Base-by-base conservation (phyloP, 2,888 invertebrate species). In the Nomada hirtipes region DNA sequence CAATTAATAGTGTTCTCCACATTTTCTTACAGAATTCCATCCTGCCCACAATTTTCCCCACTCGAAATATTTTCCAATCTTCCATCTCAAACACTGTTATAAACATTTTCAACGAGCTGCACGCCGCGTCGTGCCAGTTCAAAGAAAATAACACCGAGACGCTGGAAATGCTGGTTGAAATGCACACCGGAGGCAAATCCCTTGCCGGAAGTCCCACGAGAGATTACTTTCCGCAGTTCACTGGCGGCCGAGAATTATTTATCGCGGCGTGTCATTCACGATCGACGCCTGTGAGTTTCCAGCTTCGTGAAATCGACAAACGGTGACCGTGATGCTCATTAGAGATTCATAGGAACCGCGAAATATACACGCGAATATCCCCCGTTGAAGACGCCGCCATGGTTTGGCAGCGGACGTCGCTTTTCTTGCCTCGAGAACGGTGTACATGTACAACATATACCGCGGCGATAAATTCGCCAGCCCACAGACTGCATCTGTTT, bases 211-310 rank as follows among this genome's bases (percentile, higher is more conserved):
- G 44, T 64, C 72, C 71, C 76, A 20, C 23, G 67, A 73, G 83
- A 63, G 29, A 57, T 59, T 64, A 44, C 55, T 72, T 79, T 73
- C 76, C 69, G 60, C 57, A 61, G 71, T 52, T 70, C 67, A 20
- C 57, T 18, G 65, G 36, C 67, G 20, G 50, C 29, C 72, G 10
- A 44, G 74, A 71, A 83, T 83, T 83, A 83, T 83, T 83, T 76
- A 73, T 77, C 67, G 44, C 20, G 63, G 29, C 42, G 26, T 10
- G 59, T 69, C 72, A 47, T 64, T 47, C 60, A 20, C 60, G 47
- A 76, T 81, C 71, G 72, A 76, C 52, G 13, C 55, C 18, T 9
- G 36, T 13, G 69, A 42, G 44, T 57, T 70, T 79, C 61, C 57
- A 9, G 36, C 53, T 69, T 13, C 59, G n/a, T 42, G 26, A 50